Base-by-base conservation (phyloP, 2,888 invertebrate species). In the Hydraecia micacea region DNA sequence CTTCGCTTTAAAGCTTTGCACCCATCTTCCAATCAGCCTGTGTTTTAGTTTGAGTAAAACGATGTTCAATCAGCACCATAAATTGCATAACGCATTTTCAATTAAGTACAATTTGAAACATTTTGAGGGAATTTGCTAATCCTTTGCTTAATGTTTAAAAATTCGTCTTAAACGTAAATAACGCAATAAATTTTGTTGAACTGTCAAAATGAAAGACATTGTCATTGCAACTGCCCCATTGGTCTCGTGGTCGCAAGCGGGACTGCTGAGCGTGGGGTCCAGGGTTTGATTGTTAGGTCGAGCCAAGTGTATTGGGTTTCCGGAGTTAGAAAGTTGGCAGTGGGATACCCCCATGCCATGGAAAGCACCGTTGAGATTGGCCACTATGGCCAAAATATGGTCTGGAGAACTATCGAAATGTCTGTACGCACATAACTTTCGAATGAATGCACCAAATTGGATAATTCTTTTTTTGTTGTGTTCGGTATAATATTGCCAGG, bases 21-120 rank as follows among this genome's bases (percentile, higher is more conserved):
- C 32, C 32, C 32, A 32, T 32, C 32, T 32, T 32, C 32, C 32
- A 32, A 32, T 32, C 32, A 32, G 3, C 32, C 32, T 32, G 32
- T 75, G 52, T 66, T 83, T 83, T 18, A 83, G 36, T 80, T 77
- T 62, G n/a, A 18, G 42, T 21, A 42, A 77, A 77, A 49, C n/a
- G 28, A 77, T 66, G 32, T 25, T 49, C 49, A 55, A 63, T 73
- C 42, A 42, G 67, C 21, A 66, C 9, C 5, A 15, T n/a, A 15
- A 25, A 11, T 39, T 39, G n/a, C 25, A 1, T 65, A 65, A 39
- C 4, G 39, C 15, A 15, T 1, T 39, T 39, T 39, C 15, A n/a
- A 66, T 66, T 66, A n/a, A n/a, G n/a, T n/a, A 66, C n/a, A 39
- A 39, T 36, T 1, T 7, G 13, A 15, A 65, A 65, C 7, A 25